A percentile compares a stretch with the other conserved stretches of the same genome.
phyloP scores from a whole-genome alignment of 2,888 invertebrate species.

The Enchytraeus crypticus region DNA sequence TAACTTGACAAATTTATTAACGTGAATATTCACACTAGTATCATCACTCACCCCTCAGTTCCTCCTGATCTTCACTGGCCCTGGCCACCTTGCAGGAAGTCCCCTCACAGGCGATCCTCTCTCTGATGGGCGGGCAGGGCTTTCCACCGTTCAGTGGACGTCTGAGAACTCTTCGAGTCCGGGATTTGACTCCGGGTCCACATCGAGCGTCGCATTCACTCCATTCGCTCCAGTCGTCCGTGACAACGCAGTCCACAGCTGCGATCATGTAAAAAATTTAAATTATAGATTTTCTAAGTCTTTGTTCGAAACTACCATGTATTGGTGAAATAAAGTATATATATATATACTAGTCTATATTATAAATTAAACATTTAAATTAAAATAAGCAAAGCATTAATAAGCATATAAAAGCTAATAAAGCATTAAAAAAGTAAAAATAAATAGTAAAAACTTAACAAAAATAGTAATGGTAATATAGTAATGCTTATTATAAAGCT shows the following conservation, averaged over 20 bases:
- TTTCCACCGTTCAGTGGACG: conserved; percentile 20
- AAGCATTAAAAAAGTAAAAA: too few species aligned
- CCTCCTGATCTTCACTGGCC: conserved; percentile 9
- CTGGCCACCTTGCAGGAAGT: conserved; percentile 21
- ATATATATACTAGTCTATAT: too few species aligned
- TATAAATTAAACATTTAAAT: neutral
- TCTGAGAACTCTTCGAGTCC: conserved; percentile 11
- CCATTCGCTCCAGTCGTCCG: conserved; percentile 21
- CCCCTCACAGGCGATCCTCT: conserved; percentile 22
- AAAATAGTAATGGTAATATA: too few species aligned
- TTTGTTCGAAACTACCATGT: too few species aligned
- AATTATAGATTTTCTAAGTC: too few species aligned
- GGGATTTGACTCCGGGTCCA: conserved; percentile 23
- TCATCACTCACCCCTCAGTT: conserved; percentile 16
- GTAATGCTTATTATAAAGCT: too few species aligned
- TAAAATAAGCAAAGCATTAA: neutral
- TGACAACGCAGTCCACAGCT: conserved; percentile 26
- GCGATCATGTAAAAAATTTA: neutral
- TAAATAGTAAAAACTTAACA: too few species aligned
- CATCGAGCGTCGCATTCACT: conserved; percentile 20
- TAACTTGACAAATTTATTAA: too few species aligned
- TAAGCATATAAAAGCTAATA: neutral
- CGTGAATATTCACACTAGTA: neutral
- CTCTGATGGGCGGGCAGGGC: conserved; percentile 14
- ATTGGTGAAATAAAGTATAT: too few species aligned